Base-by-base conservation (phyloP, 2,113 vertebrate genomes). In the Otis tarda region DNA sequence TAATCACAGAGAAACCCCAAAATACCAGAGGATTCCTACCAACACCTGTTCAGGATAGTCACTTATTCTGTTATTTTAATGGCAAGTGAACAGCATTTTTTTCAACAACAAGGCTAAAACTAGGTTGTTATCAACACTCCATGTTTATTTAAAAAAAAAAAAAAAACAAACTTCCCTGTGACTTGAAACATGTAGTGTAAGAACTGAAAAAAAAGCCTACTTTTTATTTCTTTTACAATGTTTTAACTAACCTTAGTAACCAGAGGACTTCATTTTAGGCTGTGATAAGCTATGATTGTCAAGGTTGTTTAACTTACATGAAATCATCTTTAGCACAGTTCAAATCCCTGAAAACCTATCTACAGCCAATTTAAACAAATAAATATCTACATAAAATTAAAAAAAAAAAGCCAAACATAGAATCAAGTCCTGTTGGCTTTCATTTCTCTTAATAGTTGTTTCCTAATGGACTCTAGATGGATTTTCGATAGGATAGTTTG, bases 371-470 rank as follows among this genome's bases (percentile, higher is more conserved):
- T 95, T 74, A 95, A 93, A 96, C 67, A 97, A 95, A 95, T 67
- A 94, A 93, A 93, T 30, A 82, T 67, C 68, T 61, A 83, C 96
- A 93, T 95, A 7, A 17, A 41, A 41, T 41, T 39, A 39, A 39
- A 41, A 41, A 41, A 41, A 60, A 17, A 17, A 43, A 86, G 60
- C 14, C 3, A 47, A 89, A 92, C 89, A 41, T 53, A 91, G 81
- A 84, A 90, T 86, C 49, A 95, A 94, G 47, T 81, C 92, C 71
- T 92, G 63, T 83, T 97, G 80, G 83, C 90, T 94, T 65, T 55
- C 33, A 70, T 96, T 97, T 96, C 28, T 88, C 73, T 91, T 95
- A 91, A 92, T 93, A 94, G 80, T 41, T 85, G 67, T 83, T 97
- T 97, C 84, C 87, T 75, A 82, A 80, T 75, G 28, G 71, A 90